A percentile compares a stretch with the other conserved stretches of the same genome.
Evolutionary conservation across 1,140 invertebrate genomes (phyloP).

Genomic region (Colletes latitarsis): DNA sequence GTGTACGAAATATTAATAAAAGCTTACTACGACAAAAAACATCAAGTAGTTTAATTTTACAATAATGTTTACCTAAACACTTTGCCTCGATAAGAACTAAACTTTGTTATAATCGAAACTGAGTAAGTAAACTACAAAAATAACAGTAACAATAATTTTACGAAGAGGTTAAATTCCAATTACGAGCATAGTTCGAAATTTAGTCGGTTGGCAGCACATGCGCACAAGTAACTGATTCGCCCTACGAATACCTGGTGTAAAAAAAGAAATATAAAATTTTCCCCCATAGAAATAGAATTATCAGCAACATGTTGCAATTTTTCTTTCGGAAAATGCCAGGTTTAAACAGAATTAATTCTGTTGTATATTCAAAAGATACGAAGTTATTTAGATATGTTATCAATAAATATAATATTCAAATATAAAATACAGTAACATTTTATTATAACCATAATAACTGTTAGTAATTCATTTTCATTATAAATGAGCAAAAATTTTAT

Average conservation of each 20-base stretch:
- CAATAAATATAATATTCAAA: not conserved
- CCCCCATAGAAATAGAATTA: not conserved
- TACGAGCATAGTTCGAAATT: conserved; percentile 31
- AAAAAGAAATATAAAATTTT: not conserved
- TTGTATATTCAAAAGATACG: not conserved
- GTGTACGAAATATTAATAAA: not conserved
- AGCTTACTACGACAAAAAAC: too few relatives aligned
- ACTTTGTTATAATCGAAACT: not conserved
- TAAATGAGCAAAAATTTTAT: not conserved
- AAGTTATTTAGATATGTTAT: not conserved
- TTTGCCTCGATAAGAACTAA: not conserved
- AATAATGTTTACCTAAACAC: not conserved
- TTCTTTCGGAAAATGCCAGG: not conserved
- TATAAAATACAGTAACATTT: not conserved
- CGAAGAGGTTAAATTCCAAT: conserved; percentile 28
- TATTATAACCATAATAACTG: not conserved
- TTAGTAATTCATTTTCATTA: not conserved
- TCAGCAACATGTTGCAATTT: not conserved
- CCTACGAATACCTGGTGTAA: not conserved
- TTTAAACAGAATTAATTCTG: not conserved
- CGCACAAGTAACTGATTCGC: not conserved
- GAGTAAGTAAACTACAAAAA: not conserved
- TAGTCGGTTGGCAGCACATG: conserved; percentile 37
- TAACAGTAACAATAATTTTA: not conserved
- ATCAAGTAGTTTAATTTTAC: too few relatives aligned